A percentile compares a stretch with the other conserved stretches of the same genome.
Conservation (phyloP, 1,140 invertebrate species). For the Prorops nasuta region DNA sequence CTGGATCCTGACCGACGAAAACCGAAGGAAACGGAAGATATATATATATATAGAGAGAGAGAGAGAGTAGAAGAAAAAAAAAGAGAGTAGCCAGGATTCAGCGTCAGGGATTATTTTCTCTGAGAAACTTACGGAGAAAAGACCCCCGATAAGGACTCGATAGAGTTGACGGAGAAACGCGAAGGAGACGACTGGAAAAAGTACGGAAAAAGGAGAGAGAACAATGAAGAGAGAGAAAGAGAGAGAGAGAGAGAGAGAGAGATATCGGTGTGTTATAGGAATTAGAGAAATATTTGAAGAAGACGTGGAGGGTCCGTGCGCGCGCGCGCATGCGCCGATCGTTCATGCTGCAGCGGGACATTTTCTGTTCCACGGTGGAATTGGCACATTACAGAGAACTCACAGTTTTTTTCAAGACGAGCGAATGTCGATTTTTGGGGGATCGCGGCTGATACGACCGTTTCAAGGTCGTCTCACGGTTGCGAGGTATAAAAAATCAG, state of each 20-base stretch:
- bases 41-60: no score
- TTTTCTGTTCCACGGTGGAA: slow-evolving; percentile 11
- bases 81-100: neutral
- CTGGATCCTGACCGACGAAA: slow-evolving; percentile 1
- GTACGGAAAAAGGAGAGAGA: neutral
- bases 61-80: neutral
- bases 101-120: neutral
- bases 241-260: neutral
- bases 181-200: no score
- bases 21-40: slow-evolving; percentile 1
- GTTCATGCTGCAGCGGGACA: neutral
- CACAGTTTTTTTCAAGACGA: slow-evolving; percentile 28
- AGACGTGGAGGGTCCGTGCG: neutral
- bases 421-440: no score
- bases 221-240: neutral
- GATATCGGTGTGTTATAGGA: no score
- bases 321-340: neutral
- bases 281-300: neutral
- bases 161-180: no score
- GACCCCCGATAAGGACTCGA: no score
- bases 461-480: no score
- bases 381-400: slow-evolving; percentile 33
- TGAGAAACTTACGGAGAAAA: slow-evolving; percentile 16
- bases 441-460: no score
- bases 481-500: no score